phyloP scores from a whole-genome alignment of 2,797 vertebrate genomes.

The Lates japonicus region DNA sequence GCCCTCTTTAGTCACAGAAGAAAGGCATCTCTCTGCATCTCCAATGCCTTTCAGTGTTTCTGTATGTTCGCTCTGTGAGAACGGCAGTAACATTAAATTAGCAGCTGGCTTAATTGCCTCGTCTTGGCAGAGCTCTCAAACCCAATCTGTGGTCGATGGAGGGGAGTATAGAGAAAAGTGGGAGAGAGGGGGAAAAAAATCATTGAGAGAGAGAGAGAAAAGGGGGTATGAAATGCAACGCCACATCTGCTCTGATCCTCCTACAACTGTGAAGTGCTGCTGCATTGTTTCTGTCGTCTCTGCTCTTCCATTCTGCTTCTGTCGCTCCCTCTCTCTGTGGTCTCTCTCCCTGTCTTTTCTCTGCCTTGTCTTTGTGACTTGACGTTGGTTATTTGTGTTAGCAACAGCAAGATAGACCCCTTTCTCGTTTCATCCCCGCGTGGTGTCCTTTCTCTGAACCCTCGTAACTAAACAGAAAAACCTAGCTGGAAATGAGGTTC shows the following conservation, averaged over 20 bases:
- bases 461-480: slow-evolving; percentile 70
- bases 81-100: slow-evolving; percentile 75
- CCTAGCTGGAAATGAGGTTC: slow-evolving; percentile 66
- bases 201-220: slow-evolving; percentile 38
- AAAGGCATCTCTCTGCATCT: slow-evolving; percentile 38
- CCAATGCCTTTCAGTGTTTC: slow-evolving; percentile 36
- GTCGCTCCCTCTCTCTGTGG: slow-evolving; percentile 26
- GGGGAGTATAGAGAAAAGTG: slow-evolving; percentile 58
- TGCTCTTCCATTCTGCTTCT: slow-evolving; percentile 41
- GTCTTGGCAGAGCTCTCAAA: slow-evolving; percentile 78
- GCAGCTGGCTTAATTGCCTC: slow-evolving; percentile 79
- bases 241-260: slow-evolving; percentile 75
- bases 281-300: slow-evolving; percentile 60
- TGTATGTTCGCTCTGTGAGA: slow-evolving; percentile 55
- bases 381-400: slow-evolving; percentile 76
- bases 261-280: slow-evolving; percentile 59
- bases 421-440: slow-evolving; percentile 64
- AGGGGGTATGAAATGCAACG: slow-evolving; percentile 60
- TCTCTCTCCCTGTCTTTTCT: slow-evolving; percentile 46
- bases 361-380: slow-evolving; percentile 55
- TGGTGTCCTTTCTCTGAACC: slow-evolving; percentile 84
- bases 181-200: slow-evolving; percentile 31
- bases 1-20: slow-evolving; percentile 55
- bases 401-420: slow-evolving; percentile 61
- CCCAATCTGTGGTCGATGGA: slow-evolving; percentile 72